A percentile compares a stretch with the other conserved stretches of the same genome.
Evolutionary conservation across 2,797 vertebrate species (phyloP).

Genomic region (Artibeus jamaicensis): DNA sequence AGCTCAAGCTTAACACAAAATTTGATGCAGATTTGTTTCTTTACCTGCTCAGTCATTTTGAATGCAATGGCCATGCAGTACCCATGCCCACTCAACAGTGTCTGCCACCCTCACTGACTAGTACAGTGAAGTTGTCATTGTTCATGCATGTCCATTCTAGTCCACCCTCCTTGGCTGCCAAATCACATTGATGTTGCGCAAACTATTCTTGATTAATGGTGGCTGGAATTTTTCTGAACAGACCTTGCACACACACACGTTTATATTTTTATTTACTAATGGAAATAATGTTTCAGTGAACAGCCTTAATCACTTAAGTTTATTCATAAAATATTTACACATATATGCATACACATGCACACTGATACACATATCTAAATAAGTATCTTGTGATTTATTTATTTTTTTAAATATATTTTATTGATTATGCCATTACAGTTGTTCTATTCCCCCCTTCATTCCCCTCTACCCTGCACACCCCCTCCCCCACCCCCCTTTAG

Average conservation of each 20-base stretch:
- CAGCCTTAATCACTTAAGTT: neutral
- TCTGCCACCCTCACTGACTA: neutral
- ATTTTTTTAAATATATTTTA: too few relatives aligned
- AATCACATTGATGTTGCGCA: neutral
- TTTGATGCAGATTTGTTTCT: neutral
- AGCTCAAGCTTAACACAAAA: neutral
- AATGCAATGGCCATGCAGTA: neutral
- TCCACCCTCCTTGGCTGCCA: neutral
- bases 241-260: neutral
- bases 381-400: neutral
- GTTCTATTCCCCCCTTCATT: too few relatives aligned
- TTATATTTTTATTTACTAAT: neutral
- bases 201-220: neutral
- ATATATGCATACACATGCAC: neutral
- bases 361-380: neutral
- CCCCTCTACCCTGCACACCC: too few relatives aligned
- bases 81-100: neutral
- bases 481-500: too few relatives aligned
- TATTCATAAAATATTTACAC: neutral
- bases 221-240: neutral
- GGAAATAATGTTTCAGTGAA: neutral
- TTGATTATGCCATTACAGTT: too few relatives aligned
- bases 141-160: neutral
- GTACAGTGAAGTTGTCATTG: neutral
- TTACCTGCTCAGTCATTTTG: neutral